Evolutionary conservation across 2,888 invertebrate genomes (phyloP).

Genomic region (Ctena decussata): DNA sequence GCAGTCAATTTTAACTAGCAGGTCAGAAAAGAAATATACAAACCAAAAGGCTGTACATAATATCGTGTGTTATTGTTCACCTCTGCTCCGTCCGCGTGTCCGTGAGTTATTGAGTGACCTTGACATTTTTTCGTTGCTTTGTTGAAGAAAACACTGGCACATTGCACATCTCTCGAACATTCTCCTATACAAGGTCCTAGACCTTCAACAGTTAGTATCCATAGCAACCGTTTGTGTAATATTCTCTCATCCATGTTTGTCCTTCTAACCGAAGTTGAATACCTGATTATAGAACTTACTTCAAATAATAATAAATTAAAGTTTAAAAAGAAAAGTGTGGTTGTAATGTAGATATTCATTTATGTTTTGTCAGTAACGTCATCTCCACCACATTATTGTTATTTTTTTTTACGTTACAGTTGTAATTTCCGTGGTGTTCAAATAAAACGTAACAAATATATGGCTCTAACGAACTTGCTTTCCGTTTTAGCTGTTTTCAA

Average conservation of each 20-base stretch:
- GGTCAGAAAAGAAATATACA: neutral
- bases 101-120: conserved; percentile 51
- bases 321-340: neutral
- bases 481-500: too few relatives aligned
- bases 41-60: conserved; percentile 39
- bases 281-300: neutral
- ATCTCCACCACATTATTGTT: too few relatives aligned
- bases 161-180: conserved; percentile 35
- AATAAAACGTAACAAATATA: too few relatives aligned
- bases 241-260: conserved; percentile 7
- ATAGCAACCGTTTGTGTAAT: conserved; percentile 12
- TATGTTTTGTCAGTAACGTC: too few relatives aligned
- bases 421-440: too few relatives aligned
- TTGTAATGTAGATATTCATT: neutral
- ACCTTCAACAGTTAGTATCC: conserved; percentile 18
- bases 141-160: conserved; percentile 48
- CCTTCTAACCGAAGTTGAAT: neutral
- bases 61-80: conserved; percentile 14
- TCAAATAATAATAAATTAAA: neutral
- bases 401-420: too few relatives aligned
- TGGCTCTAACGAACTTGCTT: too few relatives aligned
- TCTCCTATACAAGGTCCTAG: conserved; percentile 38
- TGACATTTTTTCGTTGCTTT: conserved; percentile 42
- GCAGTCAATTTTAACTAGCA: too few relatives aligned
- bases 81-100: neutral